phyloP scores from a whole-genome alignment of 2,797 vertebrate genomes.

The Macroramphosus scolopax region DNA sequence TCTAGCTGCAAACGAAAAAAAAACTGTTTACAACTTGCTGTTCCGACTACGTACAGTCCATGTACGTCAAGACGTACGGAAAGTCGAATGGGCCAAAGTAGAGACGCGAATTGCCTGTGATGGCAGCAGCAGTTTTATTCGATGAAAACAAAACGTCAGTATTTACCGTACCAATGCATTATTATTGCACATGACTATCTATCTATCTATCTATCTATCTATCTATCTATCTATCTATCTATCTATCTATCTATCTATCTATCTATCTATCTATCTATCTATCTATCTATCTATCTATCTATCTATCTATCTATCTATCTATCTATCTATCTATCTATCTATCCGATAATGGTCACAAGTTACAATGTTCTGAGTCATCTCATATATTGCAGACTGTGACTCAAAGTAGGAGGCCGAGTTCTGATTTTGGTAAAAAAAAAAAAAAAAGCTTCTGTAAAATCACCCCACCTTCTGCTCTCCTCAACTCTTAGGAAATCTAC shows the following conservation, averaged over 20 bases:
- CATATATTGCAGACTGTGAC: conserved; percentile 36
- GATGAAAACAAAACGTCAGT: too few relatives aligned
- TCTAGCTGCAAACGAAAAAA: neutral
- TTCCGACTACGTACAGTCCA: conserved; percentile 53
- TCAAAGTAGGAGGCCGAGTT: conserved; percentile 44
- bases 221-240: conserved; percentile 3
- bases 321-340: conserved; percentile 8
- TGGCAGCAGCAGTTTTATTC: neutral
- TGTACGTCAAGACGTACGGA: conserved; percentile 49
- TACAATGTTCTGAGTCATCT: conserved; percentile 29
- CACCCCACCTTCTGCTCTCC: conserved; percentile 28
- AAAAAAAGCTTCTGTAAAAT: conserved; percentile 33
- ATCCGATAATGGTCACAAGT: conserved; percentile 4
- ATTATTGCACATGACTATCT: too few relatives aligned
- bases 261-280: conserved; percentile 7
- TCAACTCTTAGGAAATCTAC: conserved; percentile 37
- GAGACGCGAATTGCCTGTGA: neutral
- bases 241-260: too few relatives aligned
- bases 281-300: conserved; percentile 7
- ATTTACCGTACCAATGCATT: too few relatives aligned
- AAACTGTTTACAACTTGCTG: conserved; percentile 59
- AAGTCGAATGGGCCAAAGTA: conserved; percentile 12
- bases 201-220: conserved; percentile 14
- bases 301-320: conserved; percentile 6
- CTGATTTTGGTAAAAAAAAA: conserved; percentile 31